Evolutionary conservation across 2,888 invertebrate species (phyloP).

Genomic region (Resseliella maxima): DNA sequence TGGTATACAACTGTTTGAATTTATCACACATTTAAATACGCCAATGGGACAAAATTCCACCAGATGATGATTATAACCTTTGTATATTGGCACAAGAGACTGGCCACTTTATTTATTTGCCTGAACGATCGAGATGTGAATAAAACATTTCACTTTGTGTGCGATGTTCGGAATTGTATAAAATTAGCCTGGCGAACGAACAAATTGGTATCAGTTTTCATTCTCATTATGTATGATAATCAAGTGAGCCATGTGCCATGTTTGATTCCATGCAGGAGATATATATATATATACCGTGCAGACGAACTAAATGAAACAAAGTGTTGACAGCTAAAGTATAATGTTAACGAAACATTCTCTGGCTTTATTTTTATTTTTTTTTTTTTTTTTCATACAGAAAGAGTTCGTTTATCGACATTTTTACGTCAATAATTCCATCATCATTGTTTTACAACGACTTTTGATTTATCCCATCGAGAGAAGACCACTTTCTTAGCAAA

Average conservation of each 20-base stretch:
- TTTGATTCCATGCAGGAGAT: constrained; percentile 22
- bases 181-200: neutral
- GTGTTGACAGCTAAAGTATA: constrained; percentile 41
- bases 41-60: neutral
- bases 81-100: neutral
- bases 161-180: neutral
- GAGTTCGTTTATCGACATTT: constrained; percentile 19
- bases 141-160: neutral
- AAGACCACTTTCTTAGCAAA: neutral
- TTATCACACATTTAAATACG: neutral
- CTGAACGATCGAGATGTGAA: neutral
- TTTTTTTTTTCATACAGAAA: neutral
- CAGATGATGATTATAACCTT: constrained; percentile 30
- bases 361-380: neutral
- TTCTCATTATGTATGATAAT: constrained; percentile 49
- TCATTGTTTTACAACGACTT: neutral
- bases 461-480: constrained; percentile 3
- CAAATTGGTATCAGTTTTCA: constrained; percentile 5
- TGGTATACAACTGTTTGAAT: constrained; percentile 40
- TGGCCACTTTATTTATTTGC: constrained; percentile 38
- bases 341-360: neutral
- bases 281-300: too few species aligned
- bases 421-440: neutral
- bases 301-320: neutral
- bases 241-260: constrained; percentile 34